Evolutionary conservation across 2,797 vertebrate genomes (phyloP), one percentile per base, ranked within the genome.

Genomic region (Hirundo rustica): DNA sequence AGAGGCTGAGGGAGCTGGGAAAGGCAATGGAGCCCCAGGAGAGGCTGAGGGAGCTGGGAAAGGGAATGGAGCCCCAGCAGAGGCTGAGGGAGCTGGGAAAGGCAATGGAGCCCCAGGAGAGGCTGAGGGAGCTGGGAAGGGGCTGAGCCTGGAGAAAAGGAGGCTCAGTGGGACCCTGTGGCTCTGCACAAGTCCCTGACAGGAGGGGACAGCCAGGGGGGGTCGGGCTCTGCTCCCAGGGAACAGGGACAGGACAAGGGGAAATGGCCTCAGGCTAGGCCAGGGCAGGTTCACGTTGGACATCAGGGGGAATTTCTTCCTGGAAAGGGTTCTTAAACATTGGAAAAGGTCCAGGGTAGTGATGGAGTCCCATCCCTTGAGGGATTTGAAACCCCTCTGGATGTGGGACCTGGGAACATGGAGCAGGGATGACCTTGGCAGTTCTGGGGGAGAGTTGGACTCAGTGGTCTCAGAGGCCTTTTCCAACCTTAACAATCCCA

Each of bases 291-390:
- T 34, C 34, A 64, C 57, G 2, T 0, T 26, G 65, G 50, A 5
- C 15, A 64, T 0, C 11, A n/a, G 57, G 0, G 48, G 11, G 14
- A 55, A 71, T 64, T 71, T 18, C 42, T 0, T 0, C 30, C 0
- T 27, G 11, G 25, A 55, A 54, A 42, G 23, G 6, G 30, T 11
- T 53, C 32, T 53, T 53, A 62, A 22, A 45, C 11, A 27, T 4
- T 54, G 48, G 29, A 54, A 62, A 17, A 72, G 40, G 25, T 57
- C 30, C 65, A 62, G 4, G 48, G 21, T 1, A 11, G 34, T 8
- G 38, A 7, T 25, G 13, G 22, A 44, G 29, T 50, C 25, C 10
- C 51, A 38, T 10, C 10, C 27, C 13, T 29, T 22, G 7, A n/a
- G 10, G 32, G 36, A n/a, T 57, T 79, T 16, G 4, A 65, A 27